A percentile compares a stretch with the other conserved stretches of the same genome.
Conservation (phyloP, 2,888 invertebrate genomes). For the Aspidiotus destructor region DNA sequence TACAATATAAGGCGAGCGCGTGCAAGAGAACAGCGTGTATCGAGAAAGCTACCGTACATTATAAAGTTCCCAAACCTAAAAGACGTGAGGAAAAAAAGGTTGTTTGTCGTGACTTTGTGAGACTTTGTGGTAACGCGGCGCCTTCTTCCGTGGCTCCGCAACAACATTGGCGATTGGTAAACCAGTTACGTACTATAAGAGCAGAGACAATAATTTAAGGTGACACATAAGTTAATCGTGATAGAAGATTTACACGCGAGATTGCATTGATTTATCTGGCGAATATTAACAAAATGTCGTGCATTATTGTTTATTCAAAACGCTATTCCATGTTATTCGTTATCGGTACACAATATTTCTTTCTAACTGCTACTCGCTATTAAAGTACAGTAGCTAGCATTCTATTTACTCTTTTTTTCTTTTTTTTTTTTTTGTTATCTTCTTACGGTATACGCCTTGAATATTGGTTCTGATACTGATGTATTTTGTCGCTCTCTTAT, state of each 20-base stretch:
- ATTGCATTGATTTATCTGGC: slow-evolving; percentile 30
- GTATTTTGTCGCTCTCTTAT: background rate
- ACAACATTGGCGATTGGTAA: background rate
- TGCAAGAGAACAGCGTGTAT: background rate
- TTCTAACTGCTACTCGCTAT: slow-evolving; percentile 29
- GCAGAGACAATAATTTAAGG: slow-evolving; percentile 22
- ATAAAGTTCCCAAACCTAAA: background rate
- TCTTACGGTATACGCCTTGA: background rate
- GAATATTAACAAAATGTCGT: slow-evolving; percentile 32
- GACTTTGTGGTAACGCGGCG: no score
- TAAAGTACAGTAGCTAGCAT: slow-evolving; percentile 24
- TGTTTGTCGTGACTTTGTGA: no score
- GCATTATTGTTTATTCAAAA: slow-evolving; percentile 31
- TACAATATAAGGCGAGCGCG: no score
- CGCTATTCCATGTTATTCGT: slow-evolving; percentile 31
- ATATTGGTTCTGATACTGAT: background rate
- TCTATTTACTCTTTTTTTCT: slow-evolving; percentile 1
- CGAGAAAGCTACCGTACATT: background rate
- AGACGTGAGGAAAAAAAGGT: no score
- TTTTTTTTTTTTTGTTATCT: background rate
- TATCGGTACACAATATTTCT: slow-evolving; percentile 30
- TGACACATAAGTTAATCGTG: slow-evolving; percentile 25
- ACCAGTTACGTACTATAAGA: slow-evolving; percentile 14
- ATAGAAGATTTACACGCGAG: slow-evolving; percentile 24
- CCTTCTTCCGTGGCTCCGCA: no score